Evolutionary conservation across 2,888 invertebrate species (phyloP).

Genomic region (Seira ritae): DNA sequence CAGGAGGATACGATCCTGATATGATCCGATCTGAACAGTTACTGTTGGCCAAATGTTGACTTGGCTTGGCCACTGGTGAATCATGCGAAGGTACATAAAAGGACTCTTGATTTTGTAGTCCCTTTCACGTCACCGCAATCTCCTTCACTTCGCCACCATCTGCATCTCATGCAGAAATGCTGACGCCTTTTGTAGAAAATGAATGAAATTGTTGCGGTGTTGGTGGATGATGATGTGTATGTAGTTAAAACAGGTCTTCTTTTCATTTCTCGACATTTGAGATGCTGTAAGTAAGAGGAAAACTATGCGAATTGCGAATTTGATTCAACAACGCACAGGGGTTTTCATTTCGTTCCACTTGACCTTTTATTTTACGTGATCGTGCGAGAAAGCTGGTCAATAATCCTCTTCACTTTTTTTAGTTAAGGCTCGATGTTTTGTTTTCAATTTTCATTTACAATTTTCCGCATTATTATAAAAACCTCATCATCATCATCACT

Average conservation of each 20-base stretch:
- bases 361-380: slow-evolving; percentile 53
- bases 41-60: too few relatives aligned
- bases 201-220: slow-evolving; percentile 29
- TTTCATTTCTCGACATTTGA: not conserved
- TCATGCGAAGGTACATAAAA: too few relatives aligned
- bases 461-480: too few relatives aligned
- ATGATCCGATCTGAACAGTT: too few relatives aligned
- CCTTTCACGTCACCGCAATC: too few relatives aligned
- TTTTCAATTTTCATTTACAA: too few relatives aligned
- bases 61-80: too few relatives aligned
- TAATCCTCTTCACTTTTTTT: slow-evolving; percentile 26
- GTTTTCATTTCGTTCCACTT: slow-evolving; percentile 50
- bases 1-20: too few relatives aligned
- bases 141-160: too few relatives aligned
- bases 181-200: slow-evolving; percentile 6
- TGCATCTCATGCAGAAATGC: too few relatives aligned
- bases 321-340: not conserved
- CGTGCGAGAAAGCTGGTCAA: slow-evolving; percentile 55
- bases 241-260: slow-evolving; percentile 21
- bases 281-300: slow-evolving; percentile 15
- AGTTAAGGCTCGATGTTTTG: not conserved
- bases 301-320: slow-evolving; percentile 2
- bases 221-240: slow-evolving; percentile 20
- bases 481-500: too few relatives aligned
- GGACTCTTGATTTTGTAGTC: too few relatives aligned